Conservation (phyloP, 2,888 invertebrate genomes). For the Disparrhopalites patrizii region DNA sequence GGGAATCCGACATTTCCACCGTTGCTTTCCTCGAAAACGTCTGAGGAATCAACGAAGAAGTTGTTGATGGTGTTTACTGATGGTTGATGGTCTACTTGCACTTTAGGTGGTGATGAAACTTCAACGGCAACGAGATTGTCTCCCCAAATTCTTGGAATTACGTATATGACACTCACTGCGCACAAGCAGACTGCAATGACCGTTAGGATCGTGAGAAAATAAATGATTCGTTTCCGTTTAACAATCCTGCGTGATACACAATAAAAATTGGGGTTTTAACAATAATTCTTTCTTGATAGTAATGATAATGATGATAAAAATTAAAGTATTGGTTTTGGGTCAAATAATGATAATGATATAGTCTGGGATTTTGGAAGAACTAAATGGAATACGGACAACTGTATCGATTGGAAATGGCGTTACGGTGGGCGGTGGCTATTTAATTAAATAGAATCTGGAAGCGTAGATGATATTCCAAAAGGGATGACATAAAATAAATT, state of each 20-base stretch:
- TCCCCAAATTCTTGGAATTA: neutral
- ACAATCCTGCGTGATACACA: conserved; percentile 12
- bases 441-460: too few relatives aligned
- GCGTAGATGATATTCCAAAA: too few relatives aligned
- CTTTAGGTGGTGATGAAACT: neutral
- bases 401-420: too few relatives aligned
- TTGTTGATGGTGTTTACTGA: neutral
- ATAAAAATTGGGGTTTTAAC: too few relatives aligned
- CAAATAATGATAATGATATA: too few relatives aligned
- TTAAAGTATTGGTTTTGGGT: too few relatives aligned
- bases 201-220: conserved; percentile 5
- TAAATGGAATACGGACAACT: too few relatives aligned
- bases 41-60: neutral
- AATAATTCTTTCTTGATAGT: too few relatives aligned
- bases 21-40: neutral
- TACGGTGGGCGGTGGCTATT: too few relatives aligned
- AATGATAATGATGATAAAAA: too few relatives aligned
- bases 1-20: neutral
- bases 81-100: neutral
- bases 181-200: conserved; percentile 1
- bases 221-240: conserved; percentile 10
- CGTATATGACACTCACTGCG: conserved; percentile 7
- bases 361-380: too few relatives aligned
- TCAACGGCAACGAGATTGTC: neutral
- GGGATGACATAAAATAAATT: neutral